Percentiles rank a stretch among this genome's conserved stretches.
Evolutionary conservation across 2,113 vertebrate genomes (phyloP).

Genomic region (Entomyzon cyanotis): DNA sequence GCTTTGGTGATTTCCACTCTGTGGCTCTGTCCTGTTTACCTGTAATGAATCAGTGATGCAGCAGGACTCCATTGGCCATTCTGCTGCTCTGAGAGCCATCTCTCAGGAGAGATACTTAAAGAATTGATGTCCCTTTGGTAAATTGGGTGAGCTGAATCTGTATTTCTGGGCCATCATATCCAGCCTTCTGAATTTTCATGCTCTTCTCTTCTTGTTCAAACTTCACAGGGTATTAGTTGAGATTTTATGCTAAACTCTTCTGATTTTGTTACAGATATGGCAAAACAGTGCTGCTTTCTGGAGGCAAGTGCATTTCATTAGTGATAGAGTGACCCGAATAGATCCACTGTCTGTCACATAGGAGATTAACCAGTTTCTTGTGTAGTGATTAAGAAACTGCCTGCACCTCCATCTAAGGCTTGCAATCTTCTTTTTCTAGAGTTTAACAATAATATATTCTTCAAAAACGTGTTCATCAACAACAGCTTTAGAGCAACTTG

Average conservation of each 20-base stretch:
- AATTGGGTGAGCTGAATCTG: neutral
- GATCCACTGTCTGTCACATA: neutral
- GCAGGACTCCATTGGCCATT: neutral
- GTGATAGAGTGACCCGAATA: neutral
- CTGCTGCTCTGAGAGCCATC: neutral
- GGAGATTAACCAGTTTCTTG: neutral
- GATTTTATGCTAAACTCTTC: neutral
- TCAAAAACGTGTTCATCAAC: neutral
- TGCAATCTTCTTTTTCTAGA: neutral
- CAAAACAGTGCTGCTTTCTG: neutral
- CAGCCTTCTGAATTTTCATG: neutral
- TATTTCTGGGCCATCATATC: neutral
- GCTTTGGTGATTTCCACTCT: neutral
- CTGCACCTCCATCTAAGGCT: neutral
- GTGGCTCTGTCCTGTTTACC: neutral
- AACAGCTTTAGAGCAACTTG: neutral
- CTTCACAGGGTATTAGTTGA: neutral
- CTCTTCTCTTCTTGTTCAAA: neutral
- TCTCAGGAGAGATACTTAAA: neutral
- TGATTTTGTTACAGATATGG: neutral
- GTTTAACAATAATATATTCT: neutral
- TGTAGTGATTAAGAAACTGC: neutral
- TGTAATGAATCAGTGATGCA: neutral
- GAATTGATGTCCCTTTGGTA: neutral
- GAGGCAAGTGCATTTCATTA: neutral